Conservation (phyloP, 1,140 invertebrate genomes). For the Pachypeltis micranthus region DNA sequence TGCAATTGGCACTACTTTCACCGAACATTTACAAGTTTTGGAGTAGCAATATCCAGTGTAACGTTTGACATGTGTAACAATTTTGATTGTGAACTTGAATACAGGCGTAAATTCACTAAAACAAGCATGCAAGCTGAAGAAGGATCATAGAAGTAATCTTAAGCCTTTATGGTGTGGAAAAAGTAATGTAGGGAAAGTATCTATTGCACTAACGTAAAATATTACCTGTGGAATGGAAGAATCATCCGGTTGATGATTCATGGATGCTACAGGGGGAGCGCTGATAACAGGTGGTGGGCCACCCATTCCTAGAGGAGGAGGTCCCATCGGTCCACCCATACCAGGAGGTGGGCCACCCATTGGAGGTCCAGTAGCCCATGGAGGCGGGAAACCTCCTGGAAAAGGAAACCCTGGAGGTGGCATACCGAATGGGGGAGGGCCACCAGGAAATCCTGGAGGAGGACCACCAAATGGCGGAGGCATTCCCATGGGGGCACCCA, state of each 20-base stretch:
- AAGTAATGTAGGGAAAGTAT: too few species aligned
- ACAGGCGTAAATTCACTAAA: background rate
- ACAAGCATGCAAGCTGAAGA: background rate
- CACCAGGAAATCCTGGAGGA: constrained; percentile 40
- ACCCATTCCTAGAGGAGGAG: constrained; percentile 33
- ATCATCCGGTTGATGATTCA: constrained; percentile 14
- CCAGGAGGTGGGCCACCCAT: constrained; percentile 39
- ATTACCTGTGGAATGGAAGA: constrained; percentile 21
- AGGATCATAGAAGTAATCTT: background rate
- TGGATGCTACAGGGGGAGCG: constrained; percentile 13
- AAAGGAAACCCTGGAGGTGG: constrained; percentile 48
- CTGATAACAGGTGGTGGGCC: constrained; percentile 7
- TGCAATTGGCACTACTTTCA: too few species aligned
- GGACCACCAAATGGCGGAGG: constrained; percentile 45
- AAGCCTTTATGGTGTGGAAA: too few species aligned
- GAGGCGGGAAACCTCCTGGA: constrained; percentile 26
- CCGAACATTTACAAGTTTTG: too few species aligned
- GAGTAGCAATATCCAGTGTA: too few species aligned
- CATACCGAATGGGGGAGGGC: constrained; percentile 52
- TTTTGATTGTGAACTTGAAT: background rate
- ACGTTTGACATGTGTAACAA: background rate
- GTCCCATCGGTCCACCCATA: constrained; percentile 24
- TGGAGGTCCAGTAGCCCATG: constrained; percentile 5
- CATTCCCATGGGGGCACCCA: constrained; percentile 34
- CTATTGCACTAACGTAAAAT: too few species aligned